Conservation (phyloP, 2,797 vertebrate species). For the Sebastes nivosus region DNA sequence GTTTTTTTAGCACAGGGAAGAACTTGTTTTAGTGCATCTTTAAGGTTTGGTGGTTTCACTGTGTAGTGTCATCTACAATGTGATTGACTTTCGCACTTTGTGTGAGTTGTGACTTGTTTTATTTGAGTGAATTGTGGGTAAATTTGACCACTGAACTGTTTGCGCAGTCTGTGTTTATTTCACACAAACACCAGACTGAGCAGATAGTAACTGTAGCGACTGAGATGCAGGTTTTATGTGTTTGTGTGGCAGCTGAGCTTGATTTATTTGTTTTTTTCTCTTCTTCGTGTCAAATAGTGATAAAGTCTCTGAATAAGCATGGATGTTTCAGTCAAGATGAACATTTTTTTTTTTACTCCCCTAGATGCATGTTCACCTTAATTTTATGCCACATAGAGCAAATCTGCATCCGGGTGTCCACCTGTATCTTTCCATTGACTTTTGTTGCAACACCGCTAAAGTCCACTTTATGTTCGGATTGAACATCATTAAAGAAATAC, state of each 20-base stretch:
- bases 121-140: background rate
- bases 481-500: background rate
- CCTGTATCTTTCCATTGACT: background rate
- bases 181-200: constrained; percentile 1
- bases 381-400: background rate
- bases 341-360: background rate
- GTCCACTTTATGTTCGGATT: background rate
- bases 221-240: background rate
- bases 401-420: background rate
- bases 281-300: background rate
- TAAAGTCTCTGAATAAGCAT: background rate
- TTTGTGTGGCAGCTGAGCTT: background rate
- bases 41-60: background rate
- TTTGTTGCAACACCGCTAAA: background rate
- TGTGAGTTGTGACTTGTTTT: background rate
- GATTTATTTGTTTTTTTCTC: background rate
- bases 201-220: background rate
- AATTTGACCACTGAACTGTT: background rate
- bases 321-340: background rate
- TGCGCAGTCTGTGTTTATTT: constrained; percentile 10
- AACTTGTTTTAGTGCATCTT: background rate
- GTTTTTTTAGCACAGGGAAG: background rate
- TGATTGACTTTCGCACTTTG: background rate
- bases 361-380: background rate
- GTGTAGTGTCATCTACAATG: background rate